These are phyloP conservation scores for Seira ritae DNA, from an alignment of 2,888 invertebrate genomes.

Conservation along the genomic window DNA sequence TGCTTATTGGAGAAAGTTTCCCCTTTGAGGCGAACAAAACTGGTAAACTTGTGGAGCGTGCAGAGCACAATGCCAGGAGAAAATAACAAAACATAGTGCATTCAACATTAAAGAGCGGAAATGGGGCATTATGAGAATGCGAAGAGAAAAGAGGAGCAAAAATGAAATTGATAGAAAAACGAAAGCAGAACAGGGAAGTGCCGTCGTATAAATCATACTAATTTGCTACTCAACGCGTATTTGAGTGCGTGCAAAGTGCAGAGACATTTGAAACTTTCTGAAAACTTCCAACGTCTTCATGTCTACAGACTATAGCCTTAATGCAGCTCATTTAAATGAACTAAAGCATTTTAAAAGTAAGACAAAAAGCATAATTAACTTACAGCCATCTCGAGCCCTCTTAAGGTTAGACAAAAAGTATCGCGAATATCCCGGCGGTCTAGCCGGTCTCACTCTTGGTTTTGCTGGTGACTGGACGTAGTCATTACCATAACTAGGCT, in stretches of 20 bases:
- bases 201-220: neutral
- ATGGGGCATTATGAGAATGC: conserved; percentile 32
- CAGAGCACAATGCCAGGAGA: no score
- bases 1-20: neutral
- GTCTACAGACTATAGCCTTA: neutral
- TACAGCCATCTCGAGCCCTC: conserved; percentile 61
- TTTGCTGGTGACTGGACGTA: neutral
- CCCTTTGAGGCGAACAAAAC: no score
- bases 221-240: neutral
- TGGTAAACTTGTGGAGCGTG: no score
- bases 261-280: neutral
- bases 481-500: conserved; percentile 22
- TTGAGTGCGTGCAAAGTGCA: neutral
- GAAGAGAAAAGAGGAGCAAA: neutral
- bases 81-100: no score
- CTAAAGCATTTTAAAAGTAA: neutral
- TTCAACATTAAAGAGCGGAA: conserved; percentile 25
- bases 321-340: neutral
- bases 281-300: neutral
- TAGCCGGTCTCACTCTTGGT: conserved; percentile 23
- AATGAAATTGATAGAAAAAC: neutral
- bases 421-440: conserved; percentile 29
- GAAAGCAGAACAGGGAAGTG: neutral
- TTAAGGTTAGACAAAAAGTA: conserved; percentile 51
- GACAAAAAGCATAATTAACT: conserved; percentile 28